Conservation (phyloP, 1,140 invertebrate genomes). For the Nephotettix cincticeps region DNA sequence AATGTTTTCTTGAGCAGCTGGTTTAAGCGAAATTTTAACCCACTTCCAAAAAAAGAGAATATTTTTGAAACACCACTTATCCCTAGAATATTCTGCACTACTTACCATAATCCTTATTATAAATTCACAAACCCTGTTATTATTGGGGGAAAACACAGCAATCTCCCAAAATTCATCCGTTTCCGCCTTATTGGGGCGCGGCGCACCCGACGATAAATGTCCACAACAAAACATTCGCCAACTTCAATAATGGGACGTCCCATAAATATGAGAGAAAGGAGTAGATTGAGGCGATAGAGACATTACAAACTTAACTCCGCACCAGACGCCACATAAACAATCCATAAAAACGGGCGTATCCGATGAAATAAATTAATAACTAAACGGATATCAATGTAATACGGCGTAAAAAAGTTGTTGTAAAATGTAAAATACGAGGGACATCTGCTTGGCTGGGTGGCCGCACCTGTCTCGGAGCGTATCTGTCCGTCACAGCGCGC, state of each 20-base stretch:
- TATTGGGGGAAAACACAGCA: too few relatives aligned
- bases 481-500: too few relatives aligned
- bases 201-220: neutral
- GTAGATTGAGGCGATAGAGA: neutral
- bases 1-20: too few relatives aligned
- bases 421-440: constrained; percentile 2
- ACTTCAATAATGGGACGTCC: neutral
- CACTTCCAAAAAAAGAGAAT: too few relatives aligned
- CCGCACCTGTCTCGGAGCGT: neutral
- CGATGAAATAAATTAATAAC: constrained; percentile 20
- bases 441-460: neutral
- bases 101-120: too few relatives aligned
- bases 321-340: constrained; percentile 2
- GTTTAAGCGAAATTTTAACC: too few relatives aligned
- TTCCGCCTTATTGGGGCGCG: too few relatives aligned
- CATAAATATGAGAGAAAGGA: neutral
- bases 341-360: constrained; percentile 19
- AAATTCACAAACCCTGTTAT: too few relatives aligned
- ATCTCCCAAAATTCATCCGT: too few relatives aligned
- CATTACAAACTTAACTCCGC: neutral
- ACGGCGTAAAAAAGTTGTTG: neutral
- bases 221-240: constrained; percentile 10
- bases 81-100: too few relatives aligned
- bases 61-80: too few relatives aligned
- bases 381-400: constrained; percentile 5